Base-by-base conservation (phyloP, 2,113 vertebrate genomes). In the Grus americana region DNA sequence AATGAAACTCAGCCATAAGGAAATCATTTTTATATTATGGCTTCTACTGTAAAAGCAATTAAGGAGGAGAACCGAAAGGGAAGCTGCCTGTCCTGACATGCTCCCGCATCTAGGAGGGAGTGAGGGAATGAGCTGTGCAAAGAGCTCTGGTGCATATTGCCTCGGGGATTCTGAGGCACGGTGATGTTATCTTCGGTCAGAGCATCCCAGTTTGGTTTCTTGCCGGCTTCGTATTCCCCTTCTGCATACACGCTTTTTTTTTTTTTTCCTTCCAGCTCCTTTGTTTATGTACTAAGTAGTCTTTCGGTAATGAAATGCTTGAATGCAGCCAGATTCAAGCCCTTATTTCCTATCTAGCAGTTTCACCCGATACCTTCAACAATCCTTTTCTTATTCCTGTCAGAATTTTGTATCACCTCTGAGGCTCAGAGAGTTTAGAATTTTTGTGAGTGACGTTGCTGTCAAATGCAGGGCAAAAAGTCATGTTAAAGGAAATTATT, bases 11-110 rank as follows among this genome's bases (percentile, higher is more conserved):
- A 81, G 61, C 86, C 61, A 49, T 75, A 63, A 95, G 84, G 66
- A 95, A 93, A 92, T 75, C 9, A 44, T 55, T 86, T 93, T 68
- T 80, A 50, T 83, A 27, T 71, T 76, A 34, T n/a, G 40, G 92
- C 82, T 92, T 30, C 88, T 94, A 65, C 88, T 92, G 82, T 42
- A 63, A 81, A 74, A 81, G 79, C 88, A 74, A 27, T 84, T 82
- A 74, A 87, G 71, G 61, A 85, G 74, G 55, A 76, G 85, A 62
- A 46, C 71, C 54, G 87, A 52, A 54, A 65, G 80, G 84, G 74
- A 62, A 92, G 50, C 59, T 96, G 67, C 2, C 13, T 88, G 82
- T 95, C 92, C 78, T 89, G 81, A 57, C 70, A 11, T 74, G 91
- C 91, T 88, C 82, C 92, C 61, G 1, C 7, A 12, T 7, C 62